A percentile compares a stretch with the other conserved stretches of the same genome.
Conservation (phyloP, 2,797 vertebrate genomes). For the Lutjanus argentimaculatus region DNA sequence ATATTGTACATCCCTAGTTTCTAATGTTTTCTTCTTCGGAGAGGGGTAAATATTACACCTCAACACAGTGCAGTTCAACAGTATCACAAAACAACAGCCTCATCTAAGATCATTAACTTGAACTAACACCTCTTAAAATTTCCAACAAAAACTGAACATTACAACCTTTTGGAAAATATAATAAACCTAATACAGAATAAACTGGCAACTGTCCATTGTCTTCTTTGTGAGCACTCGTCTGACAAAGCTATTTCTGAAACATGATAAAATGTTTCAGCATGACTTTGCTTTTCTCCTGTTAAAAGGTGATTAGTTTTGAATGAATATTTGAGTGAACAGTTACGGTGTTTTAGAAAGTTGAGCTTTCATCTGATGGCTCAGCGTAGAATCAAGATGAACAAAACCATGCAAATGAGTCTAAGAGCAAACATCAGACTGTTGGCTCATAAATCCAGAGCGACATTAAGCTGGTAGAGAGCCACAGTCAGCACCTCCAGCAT, state of each 20-base stretch:
- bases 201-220: not conserved
- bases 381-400: not conserved
- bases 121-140: too few species aligned
- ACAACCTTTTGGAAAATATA: too few species aligned
- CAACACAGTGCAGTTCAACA: too few species aligned
- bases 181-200: too few species aligned
- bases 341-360: not conserved
- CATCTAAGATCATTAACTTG: too few species aligned
- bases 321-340: not conserved
- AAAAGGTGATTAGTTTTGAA: not conserved
- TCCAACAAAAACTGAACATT: too few species aligned
- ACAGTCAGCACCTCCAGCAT: not conserved
- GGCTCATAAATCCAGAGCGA: not conserved
- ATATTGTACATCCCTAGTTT: too few species aligned
- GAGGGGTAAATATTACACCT: too few species aligned
- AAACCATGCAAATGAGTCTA: constrained; percentile 7
- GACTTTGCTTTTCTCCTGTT: not conserved
- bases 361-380: not conserved
- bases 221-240: not conserved
- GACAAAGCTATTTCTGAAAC: not conserved
- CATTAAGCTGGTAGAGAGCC: not conserved
- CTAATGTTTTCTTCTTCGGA: too few species aligned
- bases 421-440: not conserved
- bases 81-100: too few species aligned
- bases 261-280: not conserved